Base-by-base conservation (phyloP, 2,888 invertebrate species). In the Heteromurus nitidus region DNA sequence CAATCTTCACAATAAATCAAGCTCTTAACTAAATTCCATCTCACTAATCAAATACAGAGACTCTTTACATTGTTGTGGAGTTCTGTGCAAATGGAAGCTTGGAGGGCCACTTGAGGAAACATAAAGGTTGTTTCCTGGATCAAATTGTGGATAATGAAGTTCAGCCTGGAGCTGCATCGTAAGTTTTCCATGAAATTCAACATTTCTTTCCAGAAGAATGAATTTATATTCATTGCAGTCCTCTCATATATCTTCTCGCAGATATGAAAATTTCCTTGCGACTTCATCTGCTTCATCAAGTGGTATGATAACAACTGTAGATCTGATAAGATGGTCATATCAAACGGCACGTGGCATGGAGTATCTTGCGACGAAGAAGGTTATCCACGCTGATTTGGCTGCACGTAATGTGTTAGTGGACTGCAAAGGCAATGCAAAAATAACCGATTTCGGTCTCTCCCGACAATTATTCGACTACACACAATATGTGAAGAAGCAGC, bases 31-130 rank as follows among this genome's bases (percentile, higher is more conserved):
- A 36, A 36, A 36, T 7, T 36, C 13, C 18, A 30, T 68, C 2
- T 18, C 13, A 50, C 20, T 44, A 26, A 28, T 69, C 31, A 50
- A 31, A 58, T 60, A 24, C 30, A 85, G 84, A 84, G 64, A 80
- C 76, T 18, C 58, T 85, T 22, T 82, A 82, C 65, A 85, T 85
- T 50, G 77, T 85, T 44, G 85, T 85, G 16, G 84, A 84, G 26
- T 77, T 76, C 13, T 85, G 85, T 68, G 28, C 74, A 0, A 67
- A 80, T 44, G 85, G 85, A 47, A 84, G 83, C 53, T 60, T 85
- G 62, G 85, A 84, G 68, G 36, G 70, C 5, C 76, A 69, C 58
- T 60, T 85, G 28, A 72, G 83, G 58, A 67, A 58, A 0, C 20
- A 67, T 5, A 76, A 80, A 30, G 22, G 58, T 1, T 24, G 13